Evolutionary conservation across 1,140 invertebrate genomes (phyloP).

Genomic region (Globodera ellingtonae): DNA sequence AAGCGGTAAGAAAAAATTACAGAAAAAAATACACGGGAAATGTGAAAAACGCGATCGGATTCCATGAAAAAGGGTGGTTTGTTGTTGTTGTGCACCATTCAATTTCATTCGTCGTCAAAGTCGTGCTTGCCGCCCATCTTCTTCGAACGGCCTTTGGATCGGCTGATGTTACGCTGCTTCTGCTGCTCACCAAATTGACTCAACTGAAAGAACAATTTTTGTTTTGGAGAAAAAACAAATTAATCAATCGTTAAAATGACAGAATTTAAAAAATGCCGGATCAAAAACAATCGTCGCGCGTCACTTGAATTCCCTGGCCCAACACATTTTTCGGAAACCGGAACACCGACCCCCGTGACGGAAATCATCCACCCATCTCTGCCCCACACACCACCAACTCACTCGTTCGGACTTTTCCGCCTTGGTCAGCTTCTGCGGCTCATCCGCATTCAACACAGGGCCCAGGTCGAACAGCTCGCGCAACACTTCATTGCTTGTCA

Average conservation of each 20-base stretch:
- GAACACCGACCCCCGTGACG: too few species aligned
- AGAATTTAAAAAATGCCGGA: background rate
- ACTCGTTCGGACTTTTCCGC: slow-evolving; percentile 42
- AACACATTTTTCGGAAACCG: too few species aligned
- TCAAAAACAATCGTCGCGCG: background rate
- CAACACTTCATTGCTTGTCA: slow-evolving; percentile 48
- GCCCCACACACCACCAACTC: background rate
- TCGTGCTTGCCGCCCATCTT: slow-evolving; percentile 28
- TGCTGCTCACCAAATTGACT: slow-evolving; percentile 25
- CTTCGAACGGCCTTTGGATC: slow-evolving; percentile 14
- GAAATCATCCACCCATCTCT: too few species aligned
- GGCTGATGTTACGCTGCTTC: slow-evolving; percentile 20
- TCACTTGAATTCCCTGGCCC: too few species aligned
- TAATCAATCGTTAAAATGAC: background rate
- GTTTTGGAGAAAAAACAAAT: too few species aligned
- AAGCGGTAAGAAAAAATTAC: too few species aligned
- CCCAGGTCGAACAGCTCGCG: slow-evolving; percentile 50
- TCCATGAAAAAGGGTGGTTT: too few species aligned
- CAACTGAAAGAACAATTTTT: background rate
- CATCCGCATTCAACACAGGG: slow-evolving; percentile 25
- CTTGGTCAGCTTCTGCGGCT: slow-evolving; percentile 26
- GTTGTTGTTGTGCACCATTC: too few species aligned
- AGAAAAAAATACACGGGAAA: too few species aligned
- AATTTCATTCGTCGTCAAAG: background rate
- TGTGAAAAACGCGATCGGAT: too few species aligned